Percentiles rank a stretch among this genome's conserved stretches.
phyloP scores from a whole-genome alignment of 2,113 vertebrate genomes.

The Balaeniceps rex region DNA sequence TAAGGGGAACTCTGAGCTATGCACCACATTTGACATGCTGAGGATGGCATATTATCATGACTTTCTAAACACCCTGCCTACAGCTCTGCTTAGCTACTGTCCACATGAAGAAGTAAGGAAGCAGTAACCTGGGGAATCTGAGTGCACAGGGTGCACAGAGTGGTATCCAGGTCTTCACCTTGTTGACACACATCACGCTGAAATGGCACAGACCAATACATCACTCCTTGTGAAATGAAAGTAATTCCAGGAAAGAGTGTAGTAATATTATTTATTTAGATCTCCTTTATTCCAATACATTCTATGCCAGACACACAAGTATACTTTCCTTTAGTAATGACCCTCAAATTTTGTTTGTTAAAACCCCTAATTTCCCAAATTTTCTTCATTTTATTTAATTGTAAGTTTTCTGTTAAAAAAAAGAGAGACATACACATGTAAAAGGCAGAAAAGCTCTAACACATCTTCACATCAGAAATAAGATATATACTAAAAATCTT shows the following conservation, averaged over 20 bases:
- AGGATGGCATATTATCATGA: conserved; percentile 3
- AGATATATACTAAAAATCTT: background rate
- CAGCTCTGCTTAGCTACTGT: background rate
- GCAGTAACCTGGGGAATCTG: background rate
- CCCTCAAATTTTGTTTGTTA: background rate
- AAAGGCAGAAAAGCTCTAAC: background rate
- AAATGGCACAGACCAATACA: background rate
- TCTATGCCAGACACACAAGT: background rate
- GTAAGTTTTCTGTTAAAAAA: background rate
- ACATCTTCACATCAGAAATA: background rate
- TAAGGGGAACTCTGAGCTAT: background rate
- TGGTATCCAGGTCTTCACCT: background rate
- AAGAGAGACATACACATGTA: background rate
- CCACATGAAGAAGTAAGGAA: background rate
- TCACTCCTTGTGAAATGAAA: background rate
- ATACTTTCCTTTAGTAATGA: background rate
- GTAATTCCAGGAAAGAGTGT: background rate
- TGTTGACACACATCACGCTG: background rate
- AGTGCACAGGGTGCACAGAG: background rate
- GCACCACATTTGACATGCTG: conserved; percentile 5
- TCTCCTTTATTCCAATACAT: background rate
- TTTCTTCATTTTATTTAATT: background rate
- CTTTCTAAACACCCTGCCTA: background rate
- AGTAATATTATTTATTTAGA: background rate
- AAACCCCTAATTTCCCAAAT: background rate